These are phyloP conservation scores for Anagrus nilaparvatae DNA, from an alignment of 1,140 invertebrate species.

Conservation along the genomic window DNA sequence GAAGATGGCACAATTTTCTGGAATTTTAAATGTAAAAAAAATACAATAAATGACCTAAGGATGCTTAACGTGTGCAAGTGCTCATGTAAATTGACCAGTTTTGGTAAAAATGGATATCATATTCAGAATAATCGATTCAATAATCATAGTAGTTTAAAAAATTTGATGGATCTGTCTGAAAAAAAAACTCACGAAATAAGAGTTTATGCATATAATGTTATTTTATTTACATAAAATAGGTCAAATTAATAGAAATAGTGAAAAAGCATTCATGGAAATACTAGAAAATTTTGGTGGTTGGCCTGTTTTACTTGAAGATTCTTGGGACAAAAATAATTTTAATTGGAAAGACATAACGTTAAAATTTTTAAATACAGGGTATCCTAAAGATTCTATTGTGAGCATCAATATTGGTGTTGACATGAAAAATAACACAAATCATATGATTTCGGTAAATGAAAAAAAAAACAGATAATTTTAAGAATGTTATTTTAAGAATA, in stretches of 20 bases:
- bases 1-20: too few species aligned
- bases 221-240: conserved; percentile 38
- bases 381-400: conserved; percentile 81
- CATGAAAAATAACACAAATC: not conserved
- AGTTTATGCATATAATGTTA: not conserved
- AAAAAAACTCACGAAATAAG: too few species aligned
- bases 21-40: too few species aligned
- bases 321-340: conserved; percentile 63
- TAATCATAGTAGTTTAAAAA: too few species aligned
- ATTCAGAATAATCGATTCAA: too few species aligned
- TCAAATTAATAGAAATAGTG: conserved; percentile 60
- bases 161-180: too few species aligned
- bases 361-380: conserved; percentile 65
- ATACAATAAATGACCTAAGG: too few species aligned
- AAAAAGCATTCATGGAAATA: conserved; percentile 57
- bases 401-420: conserved; percentile 79
- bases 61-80: too few species aligned
- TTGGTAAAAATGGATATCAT: too few species aligned
- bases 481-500: too few species aligned
- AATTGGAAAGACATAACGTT: conserved; percentile 72
- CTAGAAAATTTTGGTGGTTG: conserved; percentile 75
- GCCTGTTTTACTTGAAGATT: conserved; percentile 72
- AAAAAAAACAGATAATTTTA: too few species aligned
- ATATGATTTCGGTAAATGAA: not conserved
- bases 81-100: too few species aligned